These are phyloP conservation scores for Pygocentrus nattereri DNA, from an alignment of 2,797 vertebrate genomes.

Conservation along the genomic window DNA sequence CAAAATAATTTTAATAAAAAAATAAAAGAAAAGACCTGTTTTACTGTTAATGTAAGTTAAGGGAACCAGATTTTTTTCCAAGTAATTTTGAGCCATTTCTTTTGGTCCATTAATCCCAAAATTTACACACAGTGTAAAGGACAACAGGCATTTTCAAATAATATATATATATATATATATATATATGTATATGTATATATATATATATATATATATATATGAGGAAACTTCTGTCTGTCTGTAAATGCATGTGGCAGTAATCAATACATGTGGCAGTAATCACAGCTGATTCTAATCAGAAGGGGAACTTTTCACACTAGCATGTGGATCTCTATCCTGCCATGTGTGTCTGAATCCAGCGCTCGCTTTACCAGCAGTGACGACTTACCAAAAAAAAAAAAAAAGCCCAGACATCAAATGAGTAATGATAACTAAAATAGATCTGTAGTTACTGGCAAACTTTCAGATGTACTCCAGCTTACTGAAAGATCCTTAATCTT, in stretches of 20 bases:
- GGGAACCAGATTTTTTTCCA: no score
- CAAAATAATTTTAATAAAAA: no score
- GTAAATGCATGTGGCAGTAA: background rate
- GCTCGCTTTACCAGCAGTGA: constrained; percentile 17
- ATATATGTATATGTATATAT: background rate
- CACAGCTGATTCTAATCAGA: constrained; percentile 43
- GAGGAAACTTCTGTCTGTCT: background rate
- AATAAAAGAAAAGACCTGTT: no score
- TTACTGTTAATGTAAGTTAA: no score
- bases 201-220: constrained; percentile 14
- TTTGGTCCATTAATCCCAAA: no score
- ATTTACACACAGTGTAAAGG: no score
- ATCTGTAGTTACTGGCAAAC: background rate
- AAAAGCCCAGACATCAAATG: background rate
- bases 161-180: background rate
- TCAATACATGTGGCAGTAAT: background rate
- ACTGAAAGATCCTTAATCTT: background rate
- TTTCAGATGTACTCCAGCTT: background rate
- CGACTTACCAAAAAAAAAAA: background rate
- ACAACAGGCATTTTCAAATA: no score
- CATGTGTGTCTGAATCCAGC: no score
- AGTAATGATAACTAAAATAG: background rate
- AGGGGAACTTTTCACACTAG: constrained; percentile 24
- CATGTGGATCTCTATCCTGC: no score
- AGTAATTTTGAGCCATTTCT: no score